Conservation (phyloP, 2,797 vertebrate genomes). For the Vireo griseus region DNA sequence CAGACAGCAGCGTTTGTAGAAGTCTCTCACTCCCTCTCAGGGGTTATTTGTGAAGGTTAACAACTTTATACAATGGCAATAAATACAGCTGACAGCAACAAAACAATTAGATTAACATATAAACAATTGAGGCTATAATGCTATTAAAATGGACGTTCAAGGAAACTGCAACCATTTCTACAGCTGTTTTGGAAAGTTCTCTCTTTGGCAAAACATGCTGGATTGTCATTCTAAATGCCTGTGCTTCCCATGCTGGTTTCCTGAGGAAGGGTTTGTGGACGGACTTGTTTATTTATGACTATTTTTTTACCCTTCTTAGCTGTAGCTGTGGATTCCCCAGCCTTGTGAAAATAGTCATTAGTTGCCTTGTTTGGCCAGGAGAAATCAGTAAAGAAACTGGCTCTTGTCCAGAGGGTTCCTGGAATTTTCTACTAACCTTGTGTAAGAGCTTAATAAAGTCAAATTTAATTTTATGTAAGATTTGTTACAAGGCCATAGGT, state of each 20-base stretch:
- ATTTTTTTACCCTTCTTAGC: neutral
- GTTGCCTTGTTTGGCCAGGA: neutral
- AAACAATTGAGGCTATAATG: neutral
- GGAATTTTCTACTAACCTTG: slow-evolving; percentile 39
- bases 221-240: slow-evolving; percentile 52
- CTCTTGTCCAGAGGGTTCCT: neutral
- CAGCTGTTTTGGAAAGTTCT: slow-evolving; percentile 44
- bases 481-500: neutral
- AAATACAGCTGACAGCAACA: neutral
- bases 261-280: slow-evolving; percentile 43
- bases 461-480: neutral
- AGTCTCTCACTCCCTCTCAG: neutral
- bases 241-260: slow-evolving; percentile 53
- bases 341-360: slow-evolving; percentile 29
- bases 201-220: slow-evolving; percentile 24
- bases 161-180: slow-evolving; percentile 9
- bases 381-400: neutral
- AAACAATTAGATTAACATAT: neutral
- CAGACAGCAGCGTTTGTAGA: neutral
- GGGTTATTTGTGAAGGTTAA: neutral
- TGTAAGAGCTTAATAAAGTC: slow-evolving; percentile 13
- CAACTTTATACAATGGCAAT: neutral
- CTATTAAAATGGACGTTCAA: neutral
- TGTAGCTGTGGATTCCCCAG: slow-evolving; percentile 40
- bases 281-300: slow-evolving; percentile 28